Conservation (phyloP, 2,113 vertebrate genomes). For the Vireo altiloquus region DNA sequence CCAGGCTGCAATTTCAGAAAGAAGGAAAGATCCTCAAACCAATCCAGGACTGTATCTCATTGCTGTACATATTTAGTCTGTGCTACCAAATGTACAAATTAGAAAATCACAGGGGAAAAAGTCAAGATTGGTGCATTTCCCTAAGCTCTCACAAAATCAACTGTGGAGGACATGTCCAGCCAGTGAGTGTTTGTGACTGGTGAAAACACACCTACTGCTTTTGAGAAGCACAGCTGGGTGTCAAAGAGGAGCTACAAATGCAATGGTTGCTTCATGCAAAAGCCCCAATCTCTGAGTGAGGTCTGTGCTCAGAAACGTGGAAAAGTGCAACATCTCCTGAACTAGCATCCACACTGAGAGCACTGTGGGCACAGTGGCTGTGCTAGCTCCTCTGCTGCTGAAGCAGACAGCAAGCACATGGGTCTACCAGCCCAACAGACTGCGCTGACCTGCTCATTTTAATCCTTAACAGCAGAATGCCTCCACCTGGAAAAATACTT, state of each 20-base stretch:
- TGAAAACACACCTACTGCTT: not conserved
- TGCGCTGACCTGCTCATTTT: not conserved
- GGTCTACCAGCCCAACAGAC: not conserved
- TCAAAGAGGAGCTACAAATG: not conserved
- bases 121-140: not conserved
- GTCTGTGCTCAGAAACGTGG: not conserved
- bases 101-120: not conserved
- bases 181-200: not conserved
- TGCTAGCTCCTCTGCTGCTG: not conserved
- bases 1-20: not conserved
- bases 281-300: not conserved
- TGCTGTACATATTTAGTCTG: not conserved
- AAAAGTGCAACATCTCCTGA: not conserved
- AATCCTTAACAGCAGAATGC: not conserved
- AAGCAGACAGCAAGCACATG: not conserved
- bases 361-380: fast-evolving
- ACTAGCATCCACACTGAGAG: not conserved
- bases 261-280: not conserved
- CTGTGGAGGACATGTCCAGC: not conserved
- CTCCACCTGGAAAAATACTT: not conserved
- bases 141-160: not conserved
- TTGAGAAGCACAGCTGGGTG: not conserved
- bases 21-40: not conserved
- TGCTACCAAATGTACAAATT: not conserved
- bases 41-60: not conserved